Base-by-base conservation (phyloP, 2,797 vertebrate genomes). In the Acanthiza pusilla region DNA sequence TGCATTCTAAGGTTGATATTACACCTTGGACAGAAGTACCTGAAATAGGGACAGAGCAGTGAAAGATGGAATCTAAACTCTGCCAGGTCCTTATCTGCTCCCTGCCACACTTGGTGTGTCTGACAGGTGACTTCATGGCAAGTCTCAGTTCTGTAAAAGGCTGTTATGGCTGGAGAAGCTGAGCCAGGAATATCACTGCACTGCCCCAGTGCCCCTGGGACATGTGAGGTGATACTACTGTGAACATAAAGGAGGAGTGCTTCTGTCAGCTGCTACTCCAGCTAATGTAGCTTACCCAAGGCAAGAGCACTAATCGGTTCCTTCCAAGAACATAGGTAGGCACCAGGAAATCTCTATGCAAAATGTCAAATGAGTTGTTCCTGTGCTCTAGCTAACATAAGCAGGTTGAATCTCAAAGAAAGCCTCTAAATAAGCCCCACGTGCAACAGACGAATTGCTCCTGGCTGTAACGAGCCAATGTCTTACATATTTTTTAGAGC, bases 121-220 rank as follows among this genome's bases (percentile, higher is more conserved):
- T 66, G 45, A 62, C 10, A 45, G 9, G 6, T 6, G 20, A 25
- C 7, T n/a, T 27, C 2, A 1, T 5, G 62, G 8, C n/a, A 43
- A 58, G 18, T 18, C 29, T 60, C 42, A 53, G 38, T 9, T 84
- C 26, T 42, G 18, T 50, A 16, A 27, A 19, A 45, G 13, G 20
- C 5, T 32, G 8, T 5, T 48, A 9, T 18, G 36, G 22, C 2
- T 0, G 2, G 30, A 61, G 18, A 50, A 76, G 10, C 5, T 30
- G 7, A 15, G 9, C 17, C 48, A 73, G 30, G n/a, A 73, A 5
- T 13, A 66, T 61, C 61, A 9, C 30, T 54, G 25, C 38, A 15
- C 9, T 1, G 5, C 26, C 9, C 5, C n/a, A 25, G 13, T 43
- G 30, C 2, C 6, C 25, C 18, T 45, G 40, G 43, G 55, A 79